Base-by-base conservation (phyloP, 1,140 invertebrate genomes). In the Colletes gigas region DNA sequence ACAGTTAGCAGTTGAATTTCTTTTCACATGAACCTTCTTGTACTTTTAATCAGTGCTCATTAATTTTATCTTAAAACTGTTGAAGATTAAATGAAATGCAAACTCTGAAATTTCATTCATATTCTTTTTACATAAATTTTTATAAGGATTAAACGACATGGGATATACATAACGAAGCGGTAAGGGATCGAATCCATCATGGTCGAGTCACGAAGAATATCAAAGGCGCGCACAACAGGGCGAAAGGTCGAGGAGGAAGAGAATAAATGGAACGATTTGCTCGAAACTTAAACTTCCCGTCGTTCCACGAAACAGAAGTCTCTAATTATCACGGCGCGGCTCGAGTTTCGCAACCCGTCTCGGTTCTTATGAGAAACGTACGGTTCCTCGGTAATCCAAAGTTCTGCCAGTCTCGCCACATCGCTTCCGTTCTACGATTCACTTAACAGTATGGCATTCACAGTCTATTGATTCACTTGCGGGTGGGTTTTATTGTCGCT, bases 271-370 rank as follows among this genome's bases (percentile, higher is more conserved):
- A 57, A 41, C 52, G 62, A 85, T 79, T 57, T 71, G 63, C 30
- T 81, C 69, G 63, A 66, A 81, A 85, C 70, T 85, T 85, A 78
- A 82, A 84, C 52, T 78, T 55, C 54, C 17, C 59, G 55, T 78
- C 62, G 74, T 81, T 85, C 54, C 47, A 15, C 52, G 70, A 81
- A 85, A 81, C 78, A 85, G 74, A 77, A 77, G 68, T 83, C 54
- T 83, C 68, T 83, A 85, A 85, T 83, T 85, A 85, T 73, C 79
- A 55, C 65, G 21, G 71, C 63, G 57, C 60, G 78, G 70, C 81
- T 81, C 9, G 55, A 84, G 74, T 85, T 70, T 83, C 70, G 66
- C 59, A 78, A 81, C 75, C 75, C 39, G 75, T 60, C 55, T 14
- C 52, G 44, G 47, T 57, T 85, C 68, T 55, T 68, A 74, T 67